phyloP scores from a whole-genome alignment of 2,888 invertebrate species.

The Abrostola triplasia region DNA sequence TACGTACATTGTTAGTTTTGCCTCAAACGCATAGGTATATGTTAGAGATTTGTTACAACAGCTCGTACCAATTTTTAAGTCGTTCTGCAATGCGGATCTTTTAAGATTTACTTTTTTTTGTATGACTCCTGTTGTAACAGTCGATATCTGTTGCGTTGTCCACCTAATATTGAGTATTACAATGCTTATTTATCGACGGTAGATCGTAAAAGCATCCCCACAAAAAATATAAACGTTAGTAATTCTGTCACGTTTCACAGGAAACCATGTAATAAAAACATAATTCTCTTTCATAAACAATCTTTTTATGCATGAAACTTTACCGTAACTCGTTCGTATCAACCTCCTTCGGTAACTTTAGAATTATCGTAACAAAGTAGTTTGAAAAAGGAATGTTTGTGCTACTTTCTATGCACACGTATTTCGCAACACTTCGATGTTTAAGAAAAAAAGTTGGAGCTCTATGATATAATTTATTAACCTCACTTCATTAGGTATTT shows the following conservation, averaged over 20 bases:
- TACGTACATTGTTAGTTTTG: slow-evolving; percentile 14
- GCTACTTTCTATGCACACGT: slow-evolving; percentile 61
- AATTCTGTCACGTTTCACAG: slow-evolving; percentile 43
- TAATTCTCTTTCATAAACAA: slow-evolving; percentile 20
- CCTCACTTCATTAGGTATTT: not conserved
- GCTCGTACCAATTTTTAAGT: slow-evolving; percentile 29
- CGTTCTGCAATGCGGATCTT: slow-evolving; percentile 75
- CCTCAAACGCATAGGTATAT: slow-evolving; percentile 17
- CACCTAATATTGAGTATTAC: slow-evolving; percentile 24
- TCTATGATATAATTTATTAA: slow-evolving; percentile 56
- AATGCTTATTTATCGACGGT: slow-evolving; percentile 21
- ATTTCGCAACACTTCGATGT: slow-evolving; percentile 61
- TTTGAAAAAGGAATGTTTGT: slow-evolving; percentile 41
- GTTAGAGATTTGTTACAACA: slow-evolving; percentile 21
- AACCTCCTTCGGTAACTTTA: slow-evolving; percentile 14
- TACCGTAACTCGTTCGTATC: not conserved
- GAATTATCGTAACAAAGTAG: slow-evolving; percentile 13
- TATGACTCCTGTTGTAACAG: slow-evolving; percentile 29
- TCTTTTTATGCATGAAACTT: slow-evolving; percentile 16
- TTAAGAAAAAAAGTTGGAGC: too few species aligned
- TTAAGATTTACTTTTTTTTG: slow-evolving; percentile 44
- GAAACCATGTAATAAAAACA: slow-evolving; percentile 34
- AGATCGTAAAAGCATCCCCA: slow-evolving; percentile 31
- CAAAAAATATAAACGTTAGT: slow-evolving; percentile 3
- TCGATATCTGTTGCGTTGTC: slow-evolving; percentile 28